Base-by-base conservation (phyloP, 2,888 invertebrate genomes). In the Watsonalla binaria region DNA sequence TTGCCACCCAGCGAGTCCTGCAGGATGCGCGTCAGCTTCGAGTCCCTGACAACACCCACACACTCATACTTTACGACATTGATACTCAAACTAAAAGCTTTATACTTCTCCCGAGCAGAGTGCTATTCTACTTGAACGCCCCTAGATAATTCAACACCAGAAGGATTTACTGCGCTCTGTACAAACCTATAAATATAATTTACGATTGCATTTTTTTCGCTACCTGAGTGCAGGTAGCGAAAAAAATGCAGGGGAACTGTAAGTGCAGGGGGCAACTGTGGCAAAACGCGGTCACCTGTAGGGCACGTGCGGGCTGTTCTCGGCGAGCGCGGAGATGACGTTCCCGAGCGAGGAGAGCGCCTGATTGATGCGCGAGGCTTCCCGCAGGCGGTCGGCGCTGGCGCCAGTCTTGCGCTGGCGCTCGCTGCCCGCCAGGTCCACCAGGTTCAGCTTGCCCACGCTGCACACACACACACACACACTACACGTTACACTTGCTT, bases 1-100 rank as follows among this genome's bases (percentile, higher is more conserved):
- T 99, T 99, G 8, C 99, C 99, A 54, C 99, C 99, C 48, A 99
- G 92, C 0, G 99, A 99, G 90, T 99, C 99, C 92, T 99, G 99
- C 56, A 99, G 92, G 54, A 99, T 92, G 52, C 99, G 93, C 7
- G 99, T 99, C 55, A 99, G 91, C 90, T 99, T 99, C 5, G 99
- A 99, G 85, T 99, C 99, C 78, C 99, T 92, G 80, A 63, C 57
- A 15, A 14, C 33, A 53, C 52, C 47, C 37, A 42, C 6, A 49
- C 24, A 2, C 6, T 6, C 9, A 5, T 24, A 24, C 24, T 24
- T 24, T 24, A 24, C 24, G 4, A 24, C 2, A 24, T 1, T 24
- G 24, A 24, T 24, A 24, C 24, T 24, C 24, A 24, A 24, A 1
- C 24, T 24, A 24, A 1, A 24, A 24, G 24, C 24, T 24, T 2